Evolutionary conservation across 1,140 invertebrate genomes (phyloP).

Genomic region (Spodoptera litura): DNA sequence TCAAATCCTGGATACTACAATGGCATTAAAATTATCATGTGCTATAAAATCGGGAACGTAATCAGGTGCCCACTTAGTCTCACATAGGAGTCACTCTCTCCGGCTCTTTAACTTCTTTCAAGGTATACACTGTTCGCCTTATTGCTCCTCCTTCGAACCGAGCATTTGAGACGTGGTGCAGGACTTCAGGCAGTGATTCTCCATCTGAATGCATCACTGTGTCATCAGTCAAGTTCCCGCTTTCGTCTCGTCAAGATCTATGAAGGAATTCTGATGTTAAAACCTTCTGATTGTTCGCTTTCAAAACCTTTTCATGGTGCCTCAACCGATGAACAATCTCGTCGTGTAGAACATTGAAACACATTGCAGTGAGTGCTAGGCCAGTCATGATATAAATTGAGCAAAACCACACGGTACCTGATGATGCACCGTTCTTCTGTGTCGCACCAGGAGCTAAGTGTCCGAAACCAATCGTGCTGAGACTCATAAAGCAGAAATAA

Average conservation of each 20-base stretch:
- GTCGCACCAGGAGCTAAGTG: slow-evolving; percentile 94
- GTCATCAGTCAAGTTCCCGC: slow-evolving; percentile 80
- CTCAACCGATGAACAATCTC: slow-evolving; percentile 94
- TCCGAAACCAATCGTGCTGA: slow-evolving; percentile 97
- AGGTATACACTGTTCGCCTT: slow-evolving; percentile 72
- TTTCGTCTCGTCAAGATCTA: slow-evolving; percentile 82
- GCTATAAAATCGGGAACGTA: slow-evolving; percentile 28
- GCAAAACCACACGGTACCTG: slow-evolving; percentile 94
- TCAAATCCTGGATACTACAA: slow-evolving; percentile 36
- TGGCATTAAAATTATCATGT: slow-evolving; percentile 17
- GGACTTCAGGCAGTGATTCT: slow-evolving; percentile 78
- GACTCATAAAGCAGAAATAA: slow-evolving; percentile 97
- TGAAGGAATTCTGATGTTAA: slow-evolving; percentile 79
- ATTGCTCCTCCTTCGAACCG: slow-evolving; percentile 72
- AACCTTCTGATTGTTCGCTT: slow-evolving; percentile 76
- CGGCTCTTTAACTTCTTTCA: slow-evolving; percentile 76
- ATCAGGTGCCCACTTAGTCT: slow-evolving; percentile 52
- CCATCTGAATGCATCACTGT: slow-evolving; percentile 77
- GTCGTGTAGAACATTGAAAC: slow-evolving; percentile 98
- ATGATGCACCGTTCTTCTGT: slow-evolving; percentile 86
- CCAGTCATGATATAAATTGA: slow-evolving; percentile 98
- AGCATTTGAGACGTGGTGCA: slow-evolving; percentile 71
- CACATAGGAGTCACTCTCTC: slow-evolving; percentile 72
- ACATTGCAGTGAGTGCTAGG: slow-evolving; percentile 98
- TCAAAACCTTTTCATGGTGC: slow-evolving; percentile 85